Conservation (phyloP, 1,140 invertebrate species). For the Temnothorax longispinosus region DNA sequence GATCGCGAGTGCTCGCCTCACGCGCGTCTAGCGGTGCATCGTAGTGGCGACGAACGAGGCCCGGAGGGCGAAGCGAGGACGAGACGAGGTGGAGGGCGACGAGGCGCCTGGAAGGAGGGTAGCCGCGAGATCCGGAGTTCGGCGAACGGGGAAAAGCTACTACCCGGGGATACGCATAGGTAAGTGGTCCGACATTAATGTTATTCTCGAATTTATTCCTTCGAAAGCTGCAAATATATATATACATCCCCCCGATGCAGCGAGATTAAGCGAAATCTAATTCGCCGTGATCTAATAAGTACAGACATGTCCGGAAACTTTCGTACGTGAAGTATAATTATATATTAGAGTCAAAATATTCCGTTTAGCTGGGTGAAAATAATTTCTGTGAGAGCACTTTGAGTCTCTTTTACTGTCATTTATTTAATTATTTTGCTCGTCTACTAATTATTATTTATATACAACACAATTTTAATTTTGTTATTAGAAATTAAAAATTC, state of each 20-base stretch:
- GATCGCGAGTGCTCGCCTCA: too few species aligned
- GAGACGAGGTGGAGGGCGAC: neutral
- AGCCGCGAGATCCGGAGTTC: neutral
- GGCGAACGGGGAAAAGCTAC: neutral
- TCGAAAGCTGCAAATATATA: neutral
- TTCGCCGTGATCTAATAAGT: neutral
- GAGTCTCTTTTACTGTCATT: neutral
- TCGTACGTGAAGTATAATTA: neutral
- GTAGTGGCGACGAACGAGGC: neutral
- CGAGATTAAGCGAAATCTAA: too few species aligned
- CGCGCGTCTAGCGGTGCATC: too few species aligned
- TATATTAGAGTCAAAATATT: conserved; percentile 2
- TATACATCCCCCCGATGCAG: too few species aligned
- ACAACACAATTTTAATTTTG: neutral
- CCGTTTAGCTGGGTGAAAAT: neutral
- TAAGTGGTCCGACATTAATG: neutral
- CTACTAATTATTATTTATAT: neutral
- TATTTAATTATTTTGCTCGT: neutral
- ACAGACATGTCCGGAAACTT: neutral
- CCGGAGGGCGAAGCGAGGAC: neutral
- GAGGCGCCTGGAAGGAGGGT: neutral
- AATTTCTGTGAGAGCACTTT: neutral
- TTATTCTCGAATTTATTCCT: neutral
- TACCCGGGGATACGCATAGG: neutral
- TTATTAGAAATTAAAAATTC: neutral